These are phyloP conservation scores for Temnothorax rugatulus DNA, from an alignment of 2,888 invertebrate species.

Conservation along the genomic window DNA sequence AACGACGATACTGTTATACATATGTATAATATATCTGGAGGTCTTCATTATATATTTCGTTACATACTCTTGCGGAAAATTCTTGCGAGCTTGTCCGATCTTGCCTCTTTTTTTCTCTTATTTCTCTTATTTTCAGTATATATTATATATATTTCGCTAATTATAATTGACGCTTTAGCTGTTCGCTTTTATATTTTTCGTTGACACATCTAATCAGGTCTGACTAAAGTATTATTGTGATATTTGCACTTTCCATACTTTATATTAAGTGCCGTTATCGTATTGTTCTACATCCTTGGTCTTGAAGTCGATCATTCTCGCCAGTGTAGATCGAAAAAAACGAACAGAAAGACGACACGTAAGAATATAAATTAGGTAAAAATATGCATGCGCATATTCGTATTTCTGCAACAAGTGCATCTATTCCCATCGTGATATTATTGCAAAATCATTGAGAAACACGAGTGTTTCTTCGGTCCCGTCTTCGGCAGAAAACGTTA, in stretches of 20 bases:
- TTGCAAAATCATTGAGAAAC: neutral
- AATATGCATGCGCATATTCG: neutral
- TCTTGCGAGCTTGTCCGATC: neutral
- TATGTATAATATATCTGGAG: neutral
- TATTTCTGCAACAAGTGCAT: neutral
- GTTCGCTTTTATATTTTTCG: neutral
- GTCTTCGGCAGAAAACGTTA: neutral
- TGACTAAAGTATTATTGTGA: neutral
- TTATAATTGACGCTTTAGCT: neutral
- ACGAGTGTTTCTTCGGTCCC: neutral
- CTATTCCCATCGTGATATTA: neutral
- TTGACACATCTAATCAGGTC: neutral
- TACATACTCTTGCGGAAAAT: neutral
- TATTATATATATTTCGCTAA: neutral
- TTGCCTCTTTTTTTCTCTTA: neutral
- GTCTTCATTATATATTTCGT: neutral
- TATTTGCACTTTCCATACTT: neutral
- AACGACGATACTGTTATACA: neutral
- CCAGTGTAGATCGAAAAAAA: neutral
- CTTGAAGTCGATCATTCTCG: neutral
- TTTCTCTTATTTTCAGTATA: neutral
- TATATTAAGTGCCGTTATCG: neutral
- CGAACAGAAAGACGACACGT: neutral
- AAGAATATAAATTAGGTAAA: neutral
- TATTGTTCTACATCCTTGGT: neutral